phyloP scores from a whole-genome alignment of 2,113 vertebrate species.

The Cygnus atratus region DNA sequence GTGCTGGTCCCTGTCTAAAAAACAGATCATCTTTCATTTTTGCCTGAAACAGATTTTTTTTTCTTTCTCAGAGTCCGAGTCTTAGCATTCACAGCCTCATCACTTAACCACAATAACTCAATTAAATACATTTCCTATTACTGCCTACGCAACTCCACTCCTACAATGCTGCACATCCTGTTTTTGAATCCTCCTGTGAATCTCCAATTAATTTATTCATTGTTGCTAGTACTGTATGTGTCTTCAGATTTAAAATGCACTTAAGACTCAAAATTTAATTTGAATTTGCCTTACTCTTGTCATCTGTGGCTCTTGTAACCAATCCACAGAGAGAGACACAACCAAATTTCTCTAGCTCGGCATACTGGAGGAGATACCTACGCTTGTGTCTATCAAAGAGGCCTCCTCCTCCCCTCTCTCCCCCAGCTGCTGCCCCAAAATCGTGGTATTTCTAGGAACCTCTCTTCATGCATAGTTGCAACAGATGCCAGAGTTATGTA shows the following conservation, averaged over 20 bases:
- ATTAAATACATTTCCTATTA: conserved; percentile 5
- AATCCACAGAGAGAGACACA: neutral
- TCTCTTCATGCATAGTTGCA: neutral
- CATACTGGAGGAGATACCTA: neutral
- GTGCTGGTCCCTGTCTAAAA: neutral
- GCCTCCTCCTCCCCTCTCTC: neutral
- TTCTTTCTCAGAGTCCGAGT: neutral
- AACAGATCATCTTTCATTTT: neutral
- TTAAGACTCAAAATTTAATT: neutral
- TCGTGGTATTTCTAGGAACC: neutral
- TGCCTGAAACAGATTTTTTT: neutral
- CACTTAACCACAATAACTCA: neutral
- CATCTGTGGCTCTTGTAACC: neutral
- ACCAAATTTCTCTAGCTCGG: neutral
- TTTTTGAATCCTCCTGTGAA: neutral
- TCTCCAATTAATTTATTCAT: neutral
- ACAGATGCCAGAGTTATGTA: neutral
- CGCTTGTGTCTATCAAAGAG: neutral
- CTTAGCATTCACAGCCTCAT: neutral
- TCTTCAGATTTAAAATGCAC: neutral
- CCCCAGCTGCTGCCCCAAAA: neutral
- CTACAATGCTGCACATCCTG: neutral
- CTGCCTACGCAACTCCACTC: neutral
- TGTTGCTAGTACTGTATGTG: neutral
- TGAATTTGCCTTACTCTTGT: neutral